Evolutionary conservation across 37 sponge, comb jelly and placozoan genomes (phyloP).

Genomic region (Geodia barretti): DNA sequence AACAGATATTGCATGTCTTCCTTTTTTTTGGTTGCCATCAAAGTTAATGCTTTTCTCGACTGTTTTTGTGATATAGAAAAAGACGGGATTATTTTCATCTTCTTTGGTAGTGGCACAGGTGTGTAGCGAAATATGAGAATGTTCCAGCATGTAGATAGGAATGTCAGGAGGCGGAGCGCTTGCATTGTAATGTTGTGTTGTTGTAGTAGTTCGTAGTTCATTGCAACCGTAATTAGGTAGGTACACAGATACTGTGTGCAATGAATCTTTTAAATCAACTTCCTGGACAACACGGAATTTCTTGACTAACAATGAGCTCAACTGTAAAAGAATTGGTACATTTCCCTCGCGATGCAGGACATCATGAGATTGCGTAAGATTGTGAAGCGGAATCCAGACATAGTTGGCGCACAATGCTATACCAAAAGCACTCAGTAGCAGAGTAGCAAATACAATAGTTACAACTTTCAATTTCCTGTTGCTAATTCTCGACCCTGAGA

Average conservation of each 20-base stretch:
- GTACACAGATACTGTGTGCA: not conserved
- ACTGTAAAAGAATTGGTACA: not conserved
- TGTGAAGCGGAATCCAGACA: not conserved
- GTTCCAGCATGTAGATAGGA: not conserved
- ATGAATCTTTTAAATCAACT: not conserved
- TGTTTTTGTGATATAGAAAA: too few species aligned
- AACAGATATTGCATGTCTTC: not conserved
- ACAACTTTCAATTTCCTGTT: too few species aligned
- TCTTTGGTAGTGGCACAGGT: not conserved
- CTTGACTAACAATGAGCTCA: not conserved
- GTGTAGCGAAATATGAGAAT: not conserved
- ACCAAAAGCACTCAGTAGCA: too few species aligned
- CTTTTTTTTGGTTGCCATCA: not conserved
- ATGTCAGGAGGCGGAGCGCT: not conserved
- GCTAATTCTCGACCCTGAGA: too few species aligned
- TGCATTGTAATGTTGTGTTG: not conserved
- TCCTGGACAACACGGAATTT: not conserved
- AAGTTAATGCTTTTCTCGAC: too few species aligned
- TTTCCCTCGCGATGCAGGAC: not conserved
- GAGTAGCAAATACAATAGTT: too few species aligned
- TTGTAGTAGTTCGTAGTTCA: not conserved
- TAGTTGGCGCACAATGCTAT: not conserved
- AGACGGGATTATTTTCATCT: not conserved
- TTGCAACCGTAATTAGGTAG: not conserved
- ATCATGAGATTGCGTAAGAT: not conserved